phyloP scores from a whole-genome alignment of 2,113 vertebrate species.

The Cavia aperea region DNA sequence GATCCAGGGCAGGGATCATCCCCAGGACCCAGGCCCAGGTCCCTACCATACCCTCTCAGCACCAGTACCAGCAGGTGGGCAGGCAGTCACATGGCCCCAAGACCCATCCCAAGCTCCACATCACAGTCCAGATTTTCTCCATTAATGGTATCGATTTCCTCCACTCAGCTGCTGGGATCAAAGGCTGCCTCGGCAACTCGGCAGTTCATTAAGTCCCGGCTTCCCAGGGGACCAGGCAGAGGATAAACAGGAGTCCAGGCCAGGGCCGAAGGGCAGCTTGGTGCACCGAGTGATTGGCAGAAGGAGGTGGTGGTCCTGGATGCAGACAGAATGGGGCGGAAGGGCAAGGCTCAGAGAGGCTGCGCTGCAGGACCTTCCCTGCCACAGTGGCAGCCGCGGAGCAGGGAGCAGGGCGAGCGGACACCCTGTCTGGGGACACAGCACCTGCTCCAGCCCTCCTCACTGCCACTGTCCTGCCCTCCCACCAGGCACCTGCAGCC shows the following conservation, averaged over 20 bases:
- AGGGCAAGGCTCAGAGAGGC: not conserved
- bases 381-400: fast-evolving
- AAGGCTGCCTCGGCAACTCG: not conserved
- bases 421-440: not conserved
- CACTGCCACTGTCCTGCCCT: not conserved
- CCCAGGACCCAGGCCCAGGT: not conserved
- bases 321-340: not conserved
- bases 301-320: no score
- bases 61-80: not conserved
- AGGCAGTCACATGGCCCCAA: not conserved
- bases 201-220: constrained; percentile 15
- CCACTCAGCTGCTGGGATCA: not conserved
- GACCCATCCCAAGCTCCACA: not conserved
- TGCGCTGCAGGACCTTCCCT: fast-evolving
- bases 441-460: not conserved
- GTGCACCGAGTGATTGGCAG: not conserved
- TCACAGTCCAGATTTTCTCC: constrained; percentile 49
- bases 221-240: not conserved
- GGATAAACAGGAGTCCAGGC: not conserved
- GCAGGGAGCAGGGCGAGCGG: not conserved
- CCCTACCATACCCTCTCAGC: not conserved
- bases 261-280: not conserved
- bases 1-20: not conserved
- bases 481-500: not conserved
- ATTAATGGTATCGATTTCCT: constrained; percentile 48